Base-by-base conservation (phyloP, 2,888 invertebrate species). In the Parnassius mnemosyne region DNA sequence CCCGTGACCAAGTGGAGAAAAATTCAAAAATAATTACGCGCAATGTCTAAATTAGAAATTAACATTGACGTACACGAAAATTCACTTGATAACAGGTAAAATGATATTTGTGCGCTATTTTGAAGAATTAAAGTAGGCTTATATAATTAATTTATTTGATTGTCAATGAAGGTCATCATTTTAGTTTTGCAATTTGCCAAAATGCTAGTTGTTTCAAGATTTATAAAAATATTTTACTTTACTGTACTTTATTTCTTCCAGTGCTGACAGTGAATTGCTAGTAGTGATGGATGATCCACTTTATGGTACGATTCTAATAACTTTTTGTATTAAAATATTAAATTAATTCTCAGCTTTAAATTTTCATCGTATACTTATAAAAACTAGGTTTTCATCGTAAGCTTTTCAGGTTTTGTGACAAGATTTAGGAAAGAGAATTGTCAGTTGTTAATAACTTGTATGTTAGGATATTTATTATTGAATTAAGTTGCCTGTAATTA, bases 1-100 rank as follows among this genome's bases (percentile, higher is more conserved):
- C 94, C 94, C 94, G 94, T 94, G 94, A 94, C 93, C 94, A 93
- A 92, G 89, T 93, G 86, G 92, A 89, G 91, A 87, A 93, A 34
- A 93, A 93, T 93, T 93, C 93, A 93, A 93, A 93, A 93, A 92
- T 92, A 92, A 90, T 91, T 87, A 83, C 83, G 82, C 83, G 85
- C 84, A 87, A 89, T 90, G 89, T 83, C 87, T 68, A 87, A 90
- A 88, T 84, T 87, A 68, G 79, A 84, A 81, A 92, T 93, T 89
- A 93, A 94, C 80, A 85, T 92, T 90, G 94, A 93, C 82, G 87
- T 93, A 74, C 85, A 93, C 77, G 93, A 94, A 78, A 87, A 88
- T 83, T 93, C 93, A 65, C 86, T 94, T 72, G 93, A 93, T 78
- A 89, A 90, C 87, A 94, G 94, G 94, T 94, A 93, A 83, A 80